Percentiles rank a stretch among this genome's conserved stretches.
Evolutionary conservation across 2,797 vertebrate species (phyloP).

Genomic region (Sebastes hubbsi): DNA sequence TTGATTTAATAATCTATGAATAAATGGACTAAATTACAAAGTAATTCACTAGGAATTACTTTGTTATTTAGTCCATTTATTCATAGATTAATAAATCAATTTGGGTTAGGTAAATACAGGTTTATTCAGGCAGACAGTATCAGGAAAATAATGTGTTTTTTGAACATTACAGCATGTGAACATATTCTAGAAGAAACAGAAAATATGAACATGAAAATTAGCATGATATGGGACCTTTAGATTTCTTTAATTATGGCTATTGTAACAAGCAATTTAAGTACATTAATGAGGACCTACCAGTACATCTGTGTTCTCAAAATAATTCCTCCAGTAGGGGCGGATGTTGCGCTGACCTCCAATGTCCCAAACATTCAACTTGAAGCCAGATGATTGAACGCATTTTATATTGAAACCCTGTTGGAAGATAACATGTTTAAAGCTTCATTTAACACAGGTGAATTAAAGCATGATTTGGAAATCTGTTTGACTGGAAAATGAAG

Average conservation of each 20-base stretch:
- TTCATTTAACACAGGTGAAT: not conserved
- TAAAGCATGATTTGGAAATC: not conserved
- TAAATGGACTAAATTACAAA: no score
- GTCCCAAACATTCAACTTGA: constrained; percentile 90
- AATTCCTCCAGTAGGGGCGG: constrained; percentile 88
- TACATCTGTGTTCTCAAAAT: constrained; percentile 88
- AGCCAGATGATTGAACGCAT: constrained; percentile 84
- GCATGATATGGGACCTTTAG: no score
- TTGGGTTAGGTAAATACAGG: no score
- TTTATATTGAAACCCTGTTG: constrained; percentile 89
- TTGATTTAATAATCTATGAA: no score
- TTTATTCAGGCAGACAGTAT: no score
- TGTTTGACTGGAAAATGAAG: not conserved
- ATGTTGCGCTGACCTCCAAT: constrained; percentile 89
- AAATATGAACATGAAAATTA: no score
- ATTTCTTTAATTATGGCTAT: not conserved
- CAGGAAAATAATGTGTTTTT: no score
- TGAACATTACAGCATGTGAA: no score
- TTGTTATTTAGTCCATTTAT: no score
- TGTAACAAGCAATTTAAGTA: not conserved
- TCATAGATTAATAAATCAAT: no score
- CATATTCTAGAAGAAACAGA: no score
- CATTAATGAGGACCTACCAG: constrained; percentile 76
- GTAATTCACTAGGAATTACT: no score
- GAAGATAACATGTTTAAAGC: not conserved